Evolutionary conservation across 2,888 invertebrate genomes (phyloP).

Genomic region (Holacanthella duospinosa): DNA sequence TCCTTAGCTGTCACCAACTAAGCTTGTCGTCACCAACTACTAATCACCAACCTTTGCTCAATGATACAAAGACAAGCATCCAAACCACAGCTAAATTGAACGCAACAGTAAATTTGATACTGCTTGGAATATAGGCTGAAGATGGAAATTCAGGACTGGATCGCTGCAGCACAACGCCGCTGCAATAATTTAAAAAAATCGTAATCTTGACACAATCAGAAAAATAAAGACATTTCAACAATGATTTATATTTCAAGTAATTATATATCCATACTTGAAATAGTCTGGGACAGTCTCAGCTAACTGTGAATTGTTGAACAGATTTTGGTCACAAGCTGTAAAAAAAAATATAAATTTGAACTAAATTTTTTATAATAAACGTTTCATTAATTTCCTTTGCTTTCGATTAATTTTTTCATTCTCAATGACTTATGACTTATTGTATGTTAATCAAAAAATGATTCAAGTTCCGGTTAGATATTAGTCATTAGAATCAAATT

Average conservation of each 20-base stretch:
- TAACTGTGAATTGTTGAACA: constrained; percentile 38
- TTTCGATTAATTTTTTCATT: too few species aligned
- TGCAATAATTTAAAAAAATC: constrained; percentile 46
- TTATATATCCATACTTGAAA: constrained; percentile 38
- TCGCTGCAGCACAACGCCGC: constrained; percentile 68
- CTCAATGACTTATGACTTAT: too few species aligned
- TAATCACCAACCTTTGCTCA: constrained; percentile 62
- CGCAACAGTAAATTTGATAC: constrained; percentile 73
- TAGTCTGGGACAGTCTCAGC: constrained; percentile 74
- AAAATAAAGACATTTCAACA: constrained; percentile 5
- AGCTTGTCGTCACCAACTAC: not conserved
- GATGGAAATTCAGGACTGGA: constrained; percentile 42
- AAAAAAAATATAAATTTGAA: too few species aligned
- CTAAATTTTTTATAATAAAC: too few species aligned
- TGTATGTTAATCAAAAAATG: too few species aligned
- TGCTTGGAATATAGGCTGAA: constrained; percentile 42
- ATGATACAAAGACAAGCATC: constrained; percentile 76
- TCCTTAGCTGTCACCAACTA: not conserved
- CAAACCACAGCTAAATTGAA: constrained; percentile 82
- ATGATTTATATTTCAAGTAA: not conserved
- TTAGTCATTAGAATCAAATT: too few species aligned
- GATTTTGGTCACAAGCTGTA: constrained; percentile 24
- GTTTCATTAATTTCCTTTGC: too few species aligned
- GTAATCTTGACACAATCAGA: not conserved
- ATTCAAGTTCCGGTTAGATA: too few species aligned